Evolutionary conservation across 2,113 vertebrate species (phyloP).

Genomic region (Riparia riparia): DNA sequence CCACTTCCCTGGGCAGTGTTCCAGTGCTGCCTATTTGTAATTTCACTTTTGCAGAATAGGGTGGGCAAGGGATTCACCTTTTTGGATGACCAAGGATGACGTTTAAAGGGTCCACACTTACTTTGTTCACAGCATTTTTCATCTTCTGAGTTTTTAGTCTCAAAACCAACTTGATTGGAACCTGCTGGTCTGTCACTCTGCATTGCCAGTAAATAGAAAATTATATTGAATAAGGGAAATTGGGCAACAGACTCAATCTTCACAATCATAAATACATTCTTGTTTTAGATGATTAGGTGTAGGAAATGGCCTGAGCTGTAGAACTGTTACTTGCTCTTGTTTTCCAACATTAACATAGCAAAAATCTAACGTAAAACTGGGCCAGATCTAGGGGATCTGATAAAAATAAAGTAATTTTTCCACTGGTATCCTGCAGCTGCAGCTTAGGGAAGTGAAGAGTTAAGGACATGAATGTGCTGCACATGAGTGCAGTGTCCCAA

Average conservation of each 20-base stretch:
- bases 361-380: neutral
- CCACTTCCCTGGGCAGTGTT: neutral
- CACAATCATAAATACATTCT: accelerated
- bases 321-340: neutral
- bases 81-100: neutral
- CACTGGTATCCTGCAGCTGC: neutral
- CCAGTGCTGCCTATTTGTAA: neutral
- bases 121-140: neutral
- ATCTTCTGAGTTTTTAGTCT: neutral
- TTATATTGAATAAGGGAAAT: neutral
- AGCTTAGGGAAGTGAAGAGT: neutral
- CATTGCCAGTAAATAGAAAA: neutral
- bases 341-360: neutral
- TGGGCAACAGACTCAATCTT: neutral
- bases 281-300: neutral
- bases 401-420: neutral
- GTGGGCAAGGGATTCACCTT: neutral
- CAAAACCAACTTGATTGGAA: neutral
- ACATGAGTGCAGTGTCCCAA: neutral
- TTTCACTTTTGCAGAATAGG: accelerated
- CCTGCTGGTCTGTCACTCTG: neutral
- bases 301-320: neutral
- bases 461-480: accelerated
- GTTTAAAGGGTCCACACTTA: neutral
- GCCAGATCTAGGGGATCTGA: neutral